Percentiles rank a stretch among this genome's conserved stretches.
These are phyloP conservation scores for Stenotaenia linearis DNA, from an alignment of 2,888 invertebrate genomes.

Conservation along the genomic window DNA sequence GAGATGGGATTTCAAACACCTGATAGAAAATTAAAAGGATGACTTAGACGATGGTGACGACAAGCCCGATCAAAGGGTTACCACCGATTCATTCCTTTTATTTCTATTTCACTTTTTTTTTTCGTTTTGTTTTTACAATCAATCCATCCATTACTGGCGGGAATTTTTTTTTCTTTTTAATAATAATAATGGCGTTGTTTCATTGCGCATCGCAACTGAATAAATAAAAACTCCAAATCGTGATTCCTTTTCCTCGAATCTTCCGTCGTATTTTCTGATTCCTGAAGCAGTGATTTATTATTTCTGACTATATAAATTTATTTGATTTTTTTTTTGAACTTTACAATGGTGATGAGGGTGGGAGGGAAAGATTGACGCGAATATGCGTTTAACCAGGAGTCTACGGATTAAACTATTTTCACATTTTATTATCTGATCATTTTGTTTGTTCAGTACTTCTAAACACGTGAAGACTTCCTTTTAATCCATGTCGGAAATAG, in stretches of 20 bases:
- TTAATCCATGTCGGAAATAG: slow-evolving; percentile 24
- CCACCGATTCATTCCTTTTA: background rate
- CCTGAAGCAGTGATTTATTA: too few relatives aligned
- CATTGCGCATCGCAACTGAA: too few relatives aligned
- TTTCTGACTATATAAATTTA: too few relatives aligned
- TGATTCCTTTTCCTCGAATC: too few relatives aligned
- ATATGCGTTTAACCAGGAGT: background rate
- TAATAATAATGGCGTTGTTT: background rate
- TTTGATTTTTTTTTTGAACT: too few relatives aligned
- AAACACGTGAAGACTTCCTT: slow-evolving; percentile 13
- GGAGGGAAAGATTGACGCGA: too few relatives aligned
- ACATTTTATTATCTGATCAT: background rate
- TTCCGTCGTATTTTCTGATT: too few relatives aligned
- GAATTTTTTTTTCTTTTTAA: background rate
- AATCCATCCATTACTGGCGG: too few relatives aligned
- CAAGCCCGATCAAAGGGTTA: slow-evolving; percentile 24
- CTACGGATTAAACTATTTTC: background rate
- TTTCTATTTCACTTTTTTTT: background rate
- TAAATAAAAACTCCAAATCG: too few relatives aligned
- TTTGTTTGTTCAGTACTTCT: slow-evolving; percentile 2
- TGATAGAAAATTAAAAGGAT: slow-evolving; percentile 32
- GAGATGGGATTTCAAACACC: slow-evolving; percentile 21
- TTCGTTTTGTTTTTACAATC: background rate
- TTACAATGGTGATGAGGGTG: too few relatives aligned
- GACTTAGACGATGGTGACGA: slow-evolving; percentile 22